phyloP scores from a whole-genome alignment of 2,113 vertebrate species.

The Garra rufa region DNA sequence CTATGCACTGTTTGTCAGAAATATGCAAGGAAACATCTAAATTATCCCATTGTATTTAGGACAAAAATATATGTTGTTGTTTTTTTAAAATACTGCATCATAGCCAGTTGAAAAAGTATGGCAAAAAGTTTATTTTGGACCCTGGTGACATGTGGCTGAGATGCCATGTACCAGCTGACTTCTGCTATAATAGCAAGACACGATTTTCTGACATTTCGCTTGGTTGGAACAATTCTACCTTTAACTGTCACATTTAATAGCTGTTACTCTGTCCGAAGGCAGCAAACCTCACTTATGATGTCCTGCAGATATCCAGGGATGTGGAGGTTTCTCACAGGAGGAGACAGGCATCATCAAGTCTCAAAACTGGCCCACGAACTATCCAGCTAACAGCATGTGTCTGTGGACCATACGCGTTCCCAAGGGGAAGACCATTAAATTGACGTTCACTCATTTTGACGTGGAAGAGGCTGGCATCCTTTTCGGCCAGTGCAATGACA shows the following conservation, averaged over 20 bases:
- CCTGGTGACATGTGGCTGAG: neutral
- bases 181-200: neutral
- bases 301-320: conserved; percentile 74
- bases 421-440: conserved; percentile 63
- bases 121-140: conserved; percentile 2
- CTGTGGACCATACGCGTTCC: conserved; percentile 74
- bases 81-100: neutral
- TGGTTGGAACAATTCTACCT: neutral
- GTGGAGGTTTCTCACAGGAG: conserved; percentile 69
- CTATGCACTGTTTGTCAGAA: neutral
- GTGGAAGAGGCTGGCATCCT: conserved; percentile 67
- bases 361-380: conserved; percentile 76
- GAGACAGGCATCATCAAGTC: conserved; percentile 75
- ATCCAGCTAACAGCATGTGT: conserved; percentile 72
- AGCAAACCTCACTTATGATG: neutral
- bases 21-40: neutral
- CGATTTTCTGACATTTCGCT: neutral
- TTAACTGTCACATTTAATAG: neutral
- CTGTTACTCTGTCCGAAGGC: neutral
- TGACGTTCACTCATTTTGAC: conserved; percentile 78
- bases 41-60: neutral
- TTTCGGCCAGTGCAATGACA: conserved; percentile 66
- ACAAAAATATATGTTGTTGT: neutral
- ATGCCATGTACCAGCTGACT: conserved; percentile 14
- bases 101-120: neutral